These are phyloP conservation scores for Cercopithecus mitis DNA, from an alignment of 2,797 vertebrate genomes.

Conservation along the genomic window DNA sequence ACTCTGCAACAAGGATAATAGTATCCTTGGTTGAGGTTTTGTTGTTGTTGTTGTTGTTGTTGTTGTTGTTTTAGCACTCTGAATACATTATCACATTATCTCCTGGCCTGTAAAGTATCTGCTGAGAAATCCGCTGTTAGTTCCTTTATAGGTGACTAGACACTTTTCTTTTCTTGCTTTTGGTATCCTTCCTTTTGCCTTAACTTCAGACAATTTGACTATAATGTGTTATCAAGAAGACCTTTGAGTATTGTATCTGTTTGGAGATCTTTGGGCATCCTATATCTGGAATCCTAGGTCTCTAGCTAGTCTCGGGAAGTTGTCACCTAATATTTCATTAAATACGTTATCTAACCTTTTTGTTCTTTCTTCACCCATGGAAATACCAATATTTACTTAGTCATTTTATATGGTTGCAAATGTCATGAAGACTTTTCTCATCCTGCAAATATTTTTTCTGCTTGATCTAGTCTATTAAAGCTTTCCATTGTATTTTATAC, in stretches of 20 bases:
- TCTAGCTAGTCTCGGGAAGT: background rate
- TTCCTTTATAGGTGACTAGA: background rate
- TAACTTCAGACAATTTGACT: background rate
- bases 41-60: too few relatives aligned
- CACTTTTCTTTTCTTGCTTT: background rate
- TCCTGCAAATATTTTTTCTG: background rate
- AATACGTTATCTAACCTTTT: background rate
- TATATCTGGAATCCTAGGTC: background rate
- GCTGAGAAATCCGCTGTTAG: background rate
- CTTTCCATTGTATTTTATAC: too few relatives aligned
- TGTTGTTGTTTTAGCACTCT: background rate
- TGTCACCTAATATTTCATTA: background rate
- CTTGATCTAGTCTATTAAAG: background rate
- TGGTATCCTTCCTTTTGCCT: background rate
- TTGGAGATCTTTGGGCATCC: background rate
- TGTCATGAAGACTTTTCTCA: background rate
- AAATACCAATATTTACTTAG: background rate
- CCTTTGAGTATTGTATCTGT: background rate
- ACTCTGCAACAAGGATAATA: background rate
- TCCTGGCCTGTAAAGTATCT: background rate
- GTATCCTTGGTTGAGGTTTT: background rate
- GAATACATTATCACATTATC: background rate
- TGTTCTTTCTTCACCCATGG: background rate
- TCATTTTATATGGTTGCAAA: background rate
- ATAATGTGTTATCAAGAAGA: background rate